phyloP scores from a whole-genome alignment of 2,113 vertebrate genomes.

The Urocolius indicus region DNA sequence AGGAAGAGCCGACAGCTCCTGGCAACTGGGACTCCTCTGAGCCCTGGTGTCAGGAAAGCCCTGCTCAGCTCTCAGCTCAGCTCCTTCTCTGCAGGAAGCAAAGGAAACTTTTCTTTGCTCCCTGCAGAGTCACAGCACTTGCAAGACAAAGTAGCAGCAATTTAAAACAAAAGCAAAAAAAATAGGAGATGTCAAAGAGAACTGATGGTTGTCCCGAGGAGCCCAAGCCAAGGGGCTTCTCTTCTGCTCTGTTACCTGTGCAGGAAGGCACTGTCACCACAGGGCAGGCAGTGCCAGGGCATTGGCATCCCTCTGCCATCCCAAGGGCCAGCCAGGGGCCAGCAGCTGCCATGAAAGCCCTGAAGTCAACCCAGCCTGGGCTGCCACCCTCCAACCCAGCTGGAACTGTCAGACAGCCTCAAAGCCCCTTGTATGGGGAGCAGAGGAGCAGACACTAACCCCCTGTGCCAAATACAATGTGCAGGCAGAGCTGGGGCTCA shows the following conservation, averaged over 20 bases:
- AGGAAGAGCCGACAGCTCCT: background rate
- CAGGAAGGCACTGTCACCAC: background rate
- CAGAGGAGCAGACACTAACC: background rate
- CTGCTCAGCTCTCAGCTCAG: background rate
- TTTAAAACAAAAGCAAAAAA: background rate
- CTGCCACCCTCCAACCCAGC: background rate
- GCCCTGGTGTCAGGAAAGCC: fast-evolving
- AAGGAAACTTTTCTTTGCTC: constrained; percentile 11
- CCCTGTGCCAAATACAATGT: fast-evolving
- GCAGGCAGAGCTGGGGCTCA: background rate
- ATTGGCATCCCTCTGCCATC: background rate
- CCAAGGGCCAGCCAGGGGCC: background rate
- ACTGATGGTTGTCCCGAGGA: background rate
- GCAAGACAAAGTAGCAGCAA: background rate
- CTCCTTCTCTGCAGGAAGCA: background rate
- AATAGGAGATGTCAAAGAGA: fast-evolving
- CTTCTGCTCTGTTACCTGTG: background rate
- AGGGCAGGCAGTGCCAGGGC: fast-evolving
- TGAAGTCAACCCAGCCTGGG: background rate
- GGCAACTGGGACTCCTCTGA: fast-evolving
- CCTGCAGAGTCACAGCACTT: background rate
- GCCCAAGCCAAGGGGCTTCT: background rate
- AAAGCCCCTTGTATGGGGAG: background rate
- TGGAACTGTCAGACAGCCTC: background rate
- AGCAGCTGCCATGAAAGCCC: fast-evolving